Conservation (phyloP, 2,888 invertebrate genomes). For the Muschampia plurimacula region DNA sequence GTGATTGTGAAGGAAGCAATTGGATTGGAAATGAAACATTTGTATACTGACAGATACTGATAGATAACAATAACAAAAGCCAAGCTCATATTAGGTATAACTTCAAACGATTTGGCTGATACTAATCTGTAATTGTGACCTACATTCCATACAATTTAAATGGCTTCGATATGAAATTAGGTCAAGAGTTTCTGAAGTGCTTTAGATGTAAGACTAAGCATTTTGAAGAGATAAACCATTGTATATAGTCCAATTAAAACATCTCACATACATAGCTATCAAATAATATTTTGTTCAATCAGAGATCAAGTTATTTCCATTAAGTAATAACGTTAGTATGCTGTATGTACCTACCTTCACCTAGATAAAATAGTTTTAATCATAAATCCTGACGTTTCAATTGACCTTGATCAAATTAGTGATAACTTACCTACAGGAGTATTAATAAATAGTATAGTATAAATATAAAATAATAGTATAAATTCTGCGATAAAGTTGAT, state of each 20-base stretch:
- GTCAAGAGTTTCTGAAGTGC: constrained; percentile 11
- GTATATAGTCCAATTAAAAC: too few species aligned
- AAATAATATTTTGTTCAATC: too few species aligned
- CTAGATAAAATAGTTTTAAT: too few species aligned
- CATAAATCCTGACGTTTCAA: too few species aligned
- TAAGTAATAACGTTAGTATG: too few species aligned
- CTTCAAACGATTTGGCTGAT: constrained; percentile 7
- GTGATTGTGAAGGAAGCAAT: neutral
- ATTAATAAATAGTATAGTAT: too few species aligned
- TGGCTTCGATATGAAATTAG: constrained; percentile 13
- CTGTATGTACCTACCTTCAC: too few species aligned
- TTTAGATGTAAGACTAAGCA: neutral
- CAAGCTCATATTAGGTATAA: neutral
- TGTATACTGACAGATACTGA: neutral
- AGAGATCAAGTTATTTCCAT: too few species aligned
- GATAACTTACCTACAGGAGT: too few species aligned
- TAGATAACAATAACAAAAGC: neutral
- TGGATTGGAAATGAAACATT: neutral
- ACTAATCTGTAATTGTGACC: neutral
- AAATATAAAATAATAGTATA: too few species aligned
- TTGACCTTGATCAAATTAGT: too few species aligned
- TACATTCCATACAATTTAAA: constrained; percentile 22
- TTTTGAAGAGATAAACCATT: neutral
- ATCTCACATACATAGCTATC: too few species aligned
- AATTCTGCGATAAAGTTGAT: neutral